A percentile compares a stretch with the other conserved stretches of the same genome.
Conservation (phyloP, 2,113 vertebrate species). For the Rhinogobius similis region DNA sequence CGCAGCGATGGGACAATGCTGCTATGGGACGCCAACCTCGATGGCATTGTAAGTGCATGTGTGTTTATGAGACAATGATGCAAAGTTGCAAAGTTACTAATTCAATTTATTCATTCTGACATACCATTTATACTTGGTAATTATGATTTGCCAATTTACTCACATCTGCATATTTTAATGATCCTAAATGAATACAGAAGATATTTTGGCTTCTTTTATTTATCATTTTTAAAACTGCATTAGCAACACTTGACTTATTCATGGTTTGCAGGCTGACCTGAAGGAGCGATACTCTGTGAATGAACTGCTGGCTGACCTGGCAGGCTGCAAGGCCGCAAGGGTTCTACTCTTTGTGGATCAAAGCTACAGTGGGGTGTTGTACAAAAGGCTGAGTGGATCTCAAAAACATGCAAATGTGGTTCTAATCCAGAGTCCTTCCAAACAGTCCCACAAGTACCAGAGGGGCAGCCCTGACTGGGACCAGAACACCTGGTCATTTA, state of each 20-base stretch:
- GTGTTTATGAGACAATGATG: not conserved
- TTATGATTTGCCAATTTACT: not conserved
- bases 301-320: slow-evolving; percentile 69
- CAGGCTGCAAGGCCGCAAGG: slow-evolving; percentile 76
- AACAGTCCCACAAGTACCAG: slow-evolving; percentile 43
- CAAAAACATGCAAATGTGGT: slow-evolving; percentile 79
- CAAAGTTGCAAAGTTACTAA: not conserved
- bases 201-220: not conserved
- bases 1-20: slow-evolving; percentile 81
- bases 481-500: slow-evolving; percentile 67
- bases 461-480: slow-evolving; percentile 29
- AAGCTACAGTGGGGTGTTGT: slow-evolving; percentile 78
- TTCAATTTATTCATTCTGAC: not conserved
- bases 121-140: not conserved
- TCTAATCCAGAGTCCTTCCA: slow-evolving; percentile 64
- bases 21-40: slow-evolving; percentile 81
- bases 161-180: not conserved
- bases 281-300: slow-evolving; percentile 64
- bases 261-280: slow-evolving; percentile 53
- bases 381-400: slow-evolving; percentile 76
- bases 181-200: not conserved
- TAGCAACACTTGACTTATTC: not conserved
- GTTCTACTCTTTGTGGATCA: slow-evolving; percentile 83
- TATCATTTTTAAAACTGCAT: not conserved
- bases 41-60: slow-evolving; percentile 76